Percentiles rank a stretch among this genome's conserved stretches.
Conservation (phyloP, 2,888 invertebrate species). For the Nomada goodeniana region DNA sequence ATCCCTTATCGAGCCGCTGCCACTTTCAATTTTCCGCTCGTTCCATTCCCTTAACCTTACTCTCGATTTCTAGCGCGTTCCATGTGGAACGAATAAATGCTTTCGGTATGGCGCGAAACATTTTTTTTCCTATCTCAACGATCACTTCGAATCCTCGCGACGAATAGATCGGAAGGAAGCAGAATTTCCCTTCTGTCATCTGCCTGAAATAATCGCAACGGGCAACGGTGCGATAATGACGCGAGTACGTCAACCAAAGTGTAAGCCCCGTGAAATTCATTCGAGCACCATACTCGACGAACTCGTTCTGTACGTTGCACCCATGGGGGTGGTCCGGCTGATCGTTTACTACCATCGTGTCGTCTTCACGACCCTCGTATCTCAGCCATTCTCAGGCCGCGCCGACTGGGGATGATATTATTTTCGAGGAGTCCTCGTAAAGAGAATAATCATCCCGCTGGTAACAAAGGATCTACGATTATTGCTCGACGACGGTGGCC, state of each 20-base stretch:
- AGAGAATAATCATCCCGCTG: conserved; percentile 41
- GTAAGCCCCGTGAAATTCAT: conserved; percentile 58
- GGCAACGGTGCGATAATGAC: conserved; percentile 26
- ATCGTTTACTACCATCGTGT: conserved; percentile 58
- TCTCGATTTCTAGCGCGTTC: too few relatives aligned
- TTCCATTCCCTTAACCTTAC: background rate
- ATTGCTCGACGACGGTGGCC: conserved; percentile 19
- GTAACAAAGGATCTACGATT: conserved; percentile 58
- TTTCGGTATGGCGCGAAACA: too few relatives aligned
- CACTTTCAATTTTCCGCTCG: conserved; percentile 33
- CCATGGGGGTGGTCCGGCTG: conserved; percentile 58
- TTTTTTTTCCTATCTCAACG: too few relatives aligned
- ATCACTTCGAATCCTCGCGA: too few relatives aligned
- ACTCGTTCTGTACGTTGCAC: conserved; percentile 53
- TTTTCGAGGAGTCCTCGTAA: conserved; percentile 46
- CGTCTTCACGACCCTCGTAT: conserved; percentile 57
- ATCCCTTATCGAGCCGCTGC: conserved; percentile 25
- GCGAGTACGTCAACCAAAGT: conserved; percentile 14
- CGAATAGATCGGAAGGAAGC: background rate
- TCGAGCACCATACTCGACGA: conserved; percentile 48
- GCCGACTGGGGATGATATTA: conserved; percentile 40
- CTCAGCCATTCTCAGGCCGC: conserved; percentile 43
- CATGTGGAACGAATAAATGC: too few relatives aligned
- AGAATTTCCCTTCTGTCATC: background rate
- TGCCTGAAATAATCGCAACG: conserved; percentile 12